Evolutionary conservation across 2,888 invertebrate species (phyloP), one percentile per base, ranked within the genome.

Genomic region (Lordiphosa fenestrarum): DNA sequence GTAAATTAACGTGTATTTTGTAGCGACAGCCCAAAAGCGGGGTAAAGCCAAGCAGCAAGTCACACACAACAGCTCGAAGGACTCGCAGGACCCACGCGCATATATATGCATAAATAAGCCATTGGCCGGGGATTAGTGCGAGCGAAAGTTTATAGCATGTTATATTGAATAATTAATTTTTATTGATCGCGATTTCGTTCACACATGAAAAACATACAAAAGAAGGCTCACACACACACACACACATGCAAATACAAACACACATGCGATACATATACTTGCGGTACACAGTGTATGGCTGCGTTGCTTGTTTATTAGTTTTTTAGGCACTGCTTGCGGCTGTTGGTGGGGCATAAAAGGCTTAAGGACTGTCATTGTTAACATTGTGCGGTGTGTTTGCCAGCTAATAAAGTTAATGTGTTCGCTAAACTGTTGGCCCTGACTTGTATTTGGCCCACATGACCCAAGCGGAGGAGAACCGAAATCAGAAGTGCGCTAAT

Each of bases 141-240:
- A 66, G 66, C 56, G 62, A 69, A 68, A 69, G 71, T 71, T 73
- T 81, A 73, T 75, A 59, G 66, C 69, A 60, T 65, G 75, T 66
- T 66, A 64, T 69, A 74, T 68, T 86, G 72, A 87, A 86, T 87
- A 86, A 80, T 84, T 86, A 74, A 87, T 69, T 68, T 83, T 83
- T 86, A 87, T 87, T 77, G 86, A 86, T 75, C 71, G 83, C 66
- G 65, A 63, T 72, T 62, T 61, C 50, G 58, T 48, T 47, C 51
- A 49, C 52, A 53, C 54, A 62, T 41, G 41, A 36, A 39, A 39
- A 49, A 25, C 23, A 12, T 19, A 25, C 10, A 39, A 21, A 54
- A 40, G 35, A 23, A 58, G 30, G 44, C 23, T 33, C 9, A 23
- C 38, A 39, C 38, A 47, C 7, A 46, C 33, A 36, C 35, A 47